phyloP scores from a whole-genome alignment of 1,140 invertebrate species.

The Hetaerina americana region DNA sequence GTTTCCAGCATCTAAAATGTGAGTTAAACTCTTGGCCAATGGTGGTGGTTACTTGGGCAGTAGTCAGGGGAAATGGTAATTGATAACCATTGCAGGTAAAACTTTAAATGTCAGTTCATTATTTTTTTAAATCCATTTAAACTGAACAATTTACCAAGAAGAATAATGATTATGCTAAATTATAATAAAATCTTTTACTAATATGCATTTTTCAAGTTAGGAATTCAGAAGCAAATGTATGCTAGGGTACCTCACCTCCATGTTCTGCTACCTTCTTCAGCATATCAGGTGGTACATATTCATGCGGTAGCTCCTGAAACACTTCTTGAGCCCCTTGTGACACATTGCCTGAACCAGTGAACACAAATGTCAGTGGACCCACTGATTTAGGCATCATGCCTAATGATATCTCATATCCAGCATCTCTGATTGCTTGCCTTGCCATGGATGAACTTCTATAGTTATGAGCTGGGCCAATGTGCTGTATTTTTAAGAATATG shows the following conservation, averaged over 20 bases:
- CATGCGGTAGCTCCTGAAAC: conserved; percentile 92
- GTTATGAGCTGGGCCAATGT: conserved; percentile 96
- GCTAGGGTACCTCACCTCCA: conserved; percentile 77
- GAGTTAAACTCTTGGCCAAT: too few relatives aligned
- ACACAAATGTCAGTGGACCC: conserved; percentile 94
- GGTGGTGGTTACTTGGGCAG: too few relatives aligned
- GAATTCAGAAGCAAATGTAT: too few relatives aligned
- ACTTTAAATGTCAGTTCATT: too few relatives aligned
- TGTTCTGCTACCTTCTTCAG: conserved; percentile 90
- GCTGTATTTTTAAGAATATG: conserved; percentile 43
- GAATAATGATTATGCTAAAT: too few relatives aligned
- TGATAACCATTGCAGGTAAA: too few relatives aligned
- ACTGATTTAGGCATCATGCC: conserved; percentile 97
- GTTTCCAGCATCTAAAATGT: too few relatives aligned
- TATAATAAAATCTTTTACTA: too few relatives aligned
- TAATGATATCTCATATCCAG: conserved; percentile 94
- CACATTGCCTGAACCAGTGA: conserved; percentile 85
- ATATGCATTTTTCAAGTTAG: too few relatives aligned
- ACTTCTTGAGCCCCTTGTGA: conserved; percentile 92
- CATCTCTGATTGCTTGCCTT: conserved; percentile 78
- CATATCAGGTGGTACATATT: conserved; percentile 92
- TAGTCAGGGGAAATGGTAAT: too few relatives aligned
- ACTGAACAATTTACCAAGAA: too few relatives aligned
- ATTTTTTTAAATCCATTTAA: too few relatives aligned
- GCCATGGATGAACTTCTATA: conserved; percentile 77